A percentile compares a stretch with the other conserved stretches of the same genome.
phyloP scores from a whole-genome alignment of 2,888 invertebrate species.

The Magallana nippona region DNA sequence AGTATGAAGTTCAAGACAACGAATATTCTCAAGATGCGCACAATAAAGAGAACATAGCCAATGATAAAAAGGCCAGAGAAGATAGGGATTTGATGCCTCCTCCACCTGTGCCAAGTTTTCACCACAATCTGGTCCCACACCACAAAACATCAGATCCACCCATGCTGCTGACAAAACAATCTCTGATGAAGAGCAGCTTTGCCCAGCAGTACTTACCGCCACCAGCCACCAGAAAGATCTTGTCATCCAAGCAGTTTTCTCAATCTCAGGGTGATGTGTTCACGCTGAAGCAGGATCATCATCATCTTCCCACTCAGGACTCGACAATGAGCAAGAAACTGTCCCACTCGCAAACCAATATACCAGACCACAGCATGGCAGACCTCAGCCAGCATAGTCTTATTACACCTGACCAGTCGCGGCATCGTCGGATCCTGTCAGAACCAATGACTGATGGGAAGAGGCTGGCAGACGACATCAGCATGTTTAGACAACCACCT shows the following conservation, averaged over 20 bases:
- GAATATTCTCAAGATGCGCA: background rate
- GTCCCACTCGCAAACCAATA: background rate
- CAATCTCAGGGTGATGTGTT: conserved; percentile 15
- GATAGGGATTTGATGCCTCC: conserved; percentile 43
- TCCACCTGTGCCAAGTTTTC: conserved; percentile 55
- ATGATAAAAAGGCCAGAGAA: conserved; percentile 18
- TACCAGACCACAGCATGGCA: background rate
- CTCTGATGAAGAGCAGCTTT: conserved; percentile 64
- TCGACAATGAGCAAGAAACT: background rate
- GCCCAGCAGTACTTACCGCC: conserved; percentile 63
- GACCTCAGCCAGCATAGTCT: conserved; percentile 6
- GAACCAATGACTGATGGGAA: conserved; percentile 8
- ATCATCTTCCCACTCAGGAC: background rate
- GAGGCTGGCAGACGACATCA: background rate
- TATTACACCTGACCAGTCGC: conserved; percentile 30
- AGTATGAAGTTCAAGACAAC: conserved; percentile 10
- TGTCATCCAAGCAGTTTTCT: conserved; percentile 31
- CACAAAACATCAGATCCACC: conserved; percentile 54
- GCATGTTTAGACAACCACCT: conserved; percentile 41
- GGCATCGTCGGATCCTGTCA: conserved; percentile 25
- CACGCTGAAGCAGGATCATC: conserved; percentile 34
- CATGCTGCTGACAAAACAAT: conserved; percentile 59
- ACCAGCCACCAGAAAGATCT: conserved; percentile 47
- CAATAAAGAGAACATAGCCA: conserved; percentile 8
- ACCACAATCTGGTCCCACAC: conserved; percentile 53